Percentiles rank a stretch among this genome's conserved stretches.
These are phyloP conservation scores for Petrocephalus zakoni DNA, from an alignment of 2,113 vertebrate genomes.

Conservation along the genomic window DNA sequence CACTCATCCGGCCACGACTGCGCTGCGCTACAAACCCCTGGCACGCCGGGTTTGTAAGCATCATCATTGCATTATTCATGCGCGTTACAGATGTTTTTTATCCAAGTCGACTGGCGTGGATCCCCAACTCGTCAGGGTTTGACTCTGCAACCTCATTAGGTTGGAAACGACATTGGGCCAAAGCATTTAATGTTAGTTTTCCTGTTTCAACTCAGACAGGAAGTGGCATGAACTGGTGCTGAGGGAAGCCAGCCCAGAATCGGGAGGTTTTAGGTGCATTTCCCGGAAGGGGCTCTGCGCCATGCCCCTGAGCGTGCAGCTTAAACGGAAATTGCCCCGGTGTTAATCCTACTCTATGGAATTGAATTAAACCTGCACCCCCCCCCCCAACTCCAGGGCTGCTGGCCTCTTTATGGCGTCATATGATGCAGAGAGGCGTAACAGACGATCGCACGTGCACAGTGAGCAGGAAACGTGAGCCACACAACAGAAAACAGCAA, in stretches of 20 bases:
- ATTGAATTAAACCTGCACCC: conserved; percentile 22
- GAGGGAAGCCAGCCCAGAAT: not conserved
- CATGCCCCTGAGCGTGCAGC: not conserved
- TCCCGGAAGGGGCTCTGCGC: not conserved
- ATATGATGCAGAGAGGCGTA: not conserved
- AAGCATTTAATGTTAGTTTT: not conserved
- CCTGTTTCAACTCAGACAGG: not conserved
- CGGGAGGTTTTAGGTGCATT: not conserved
- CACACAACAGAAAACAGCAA: not conserved
- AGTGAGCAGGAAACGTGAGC: not conserved
- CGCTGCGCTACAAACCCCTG: not conserved
- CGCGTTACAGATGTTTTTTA: not conserved
- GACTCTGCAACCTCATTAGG: not conserved
- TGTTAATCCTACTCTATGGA: not conserved
- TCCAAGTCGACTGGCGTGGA: not conserved
- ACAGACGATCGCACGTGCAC: not conserved
- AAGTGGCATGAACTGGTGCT: not conserved
- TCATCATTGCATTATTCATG: not conserved
- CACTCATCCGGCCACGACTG: not conserved
- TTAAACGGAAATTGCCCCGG: not conserved
- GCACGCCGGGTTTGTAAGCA: not conserved
- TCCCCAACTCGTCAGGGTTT: not conserved
- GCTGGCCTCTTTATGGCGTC: conserved; percentile 30
- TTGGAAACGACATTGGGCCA: not conserved
- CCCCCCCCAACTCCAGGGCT: conserved; percentile 17